These are phyloP conservation scores for Acholoe squamosa DNA, from an alignment of 2,888 invertebrate species.

Conservation along the genomic window DNA sequence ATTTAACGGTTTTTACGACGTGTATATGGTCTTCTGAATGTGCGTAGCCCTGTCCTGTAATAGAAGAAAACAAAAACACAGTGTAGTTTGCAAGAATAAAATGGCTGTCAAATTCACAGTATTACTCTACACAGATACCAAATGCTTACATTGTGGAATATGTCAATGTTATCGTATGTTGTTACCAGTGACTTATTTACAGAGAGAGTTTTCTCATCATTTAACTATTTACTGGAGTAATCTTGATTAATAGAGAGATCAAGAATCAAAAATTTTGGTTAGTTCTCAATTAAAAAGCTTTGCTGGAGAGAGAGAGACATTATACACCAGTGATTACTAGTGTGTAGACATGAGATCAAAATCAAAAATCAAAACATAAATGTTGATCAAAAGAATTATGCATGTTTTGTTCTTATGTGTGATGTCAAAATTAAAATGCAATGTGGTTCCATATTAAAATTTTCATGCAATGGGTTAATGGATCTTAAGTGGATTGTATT, in stretches of 20 bases:
- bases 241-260: not conserved
- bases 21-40: slow-evolving; percentile 84
- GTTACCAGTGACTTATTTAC: not conserved
- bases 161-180: no score
- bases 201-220: not conserved
- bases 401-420: slow-evolving; percentile 5
- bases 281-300: not conserved
- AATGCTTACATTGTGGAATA: no score
- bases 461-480: slow-evolving; percentile 51
- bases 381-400: not conserved
- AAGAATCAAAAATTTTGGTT: not conserved
- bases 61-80: slow-evolving; percentile 52
- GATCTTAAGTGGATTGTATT: slow-evolving; percentile 21
- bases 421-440: slow-evolving; percentile 55
- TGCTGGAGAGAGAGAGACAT: not conserved
- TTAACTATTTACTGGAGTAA: not conserved
- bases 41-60: slow-evolving; percentile 84
- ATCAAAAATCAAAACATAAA: not conserved
- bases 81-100: not conserved
- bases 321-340: not conserved
- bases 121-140: no score
- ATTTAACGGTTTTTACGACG: slow-evolving; percentile 65
- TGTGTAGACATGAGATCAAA: not conserved
- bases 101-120: not conserved
- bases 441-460: slow-evolving; percentile 40